Evolutionary conservation across 64 coral and sea anemone genomes (phyloP).

Genomic region (Stichodactyla helianthus): DNA sequence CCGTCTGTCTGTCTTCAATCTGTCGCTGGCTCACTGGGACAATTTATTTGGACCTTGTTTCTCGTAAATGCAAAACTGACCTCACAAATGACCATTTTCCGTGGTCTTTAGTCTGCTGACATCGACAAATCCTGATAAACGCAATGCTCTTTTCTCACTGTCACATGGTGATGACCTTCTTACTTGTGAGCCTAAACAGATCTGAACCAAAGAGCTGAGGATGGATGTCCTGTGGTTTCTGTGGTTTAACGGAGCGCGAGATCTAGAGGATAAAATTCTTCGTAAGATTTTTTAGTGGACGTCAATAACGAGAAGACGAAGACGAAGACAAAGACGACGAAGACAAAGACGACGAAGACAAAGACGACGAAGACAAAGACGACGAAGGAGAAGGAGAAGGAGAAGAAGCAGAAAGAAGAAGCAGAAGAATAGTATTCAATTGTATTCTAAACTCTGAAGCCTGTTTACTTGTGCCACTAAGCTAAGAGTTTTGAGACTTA

Average conservation of each 20-base stretch:
- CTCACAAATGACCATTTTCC: constrained; percentile 22
- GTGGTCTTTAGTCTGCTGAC: not conserved
- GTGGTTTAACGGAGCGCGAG: not conserved
- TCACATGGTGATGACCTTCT: constrained; percentile 10
- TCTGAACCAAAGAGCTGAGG: not conserved
- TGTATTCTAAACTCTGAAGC: too few species aligned
- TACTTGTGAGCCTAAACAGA: constrained; percentile 5
- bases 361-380: not conserved
- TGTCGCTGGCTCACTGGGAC: not conserved
- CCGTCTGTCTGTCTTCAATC: not conserved
- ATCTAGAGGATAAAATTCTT: not conserved
- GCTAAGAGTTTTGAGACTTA: too few species aligned
- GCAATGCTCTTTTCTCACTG: constrained; percentile 18
- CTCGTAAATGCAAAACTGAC: constrained; percentile 1
- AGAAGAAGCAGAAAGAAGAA: not conserved
- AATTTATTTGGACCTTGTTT: not conserved
- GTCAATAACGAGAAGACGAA: not conserved
- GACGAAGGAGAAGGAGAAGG: not conserved
- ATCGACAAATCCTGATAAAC: constrained; percentile 25
- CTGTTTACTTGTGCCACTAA: too few species aligned
- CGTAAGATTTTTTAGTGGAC: too few species aligned
- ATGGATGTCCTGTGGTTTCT: not conserved
- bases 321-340: not conserved
- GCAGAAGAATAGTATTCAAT: too few species aligned
- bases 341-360: too few species aligned